These are phyloP conservation scores for Serripes groenlandicus DNA, from an alignment of 2,888 invertebrate species.

Conservation along the genomic window DNA sequence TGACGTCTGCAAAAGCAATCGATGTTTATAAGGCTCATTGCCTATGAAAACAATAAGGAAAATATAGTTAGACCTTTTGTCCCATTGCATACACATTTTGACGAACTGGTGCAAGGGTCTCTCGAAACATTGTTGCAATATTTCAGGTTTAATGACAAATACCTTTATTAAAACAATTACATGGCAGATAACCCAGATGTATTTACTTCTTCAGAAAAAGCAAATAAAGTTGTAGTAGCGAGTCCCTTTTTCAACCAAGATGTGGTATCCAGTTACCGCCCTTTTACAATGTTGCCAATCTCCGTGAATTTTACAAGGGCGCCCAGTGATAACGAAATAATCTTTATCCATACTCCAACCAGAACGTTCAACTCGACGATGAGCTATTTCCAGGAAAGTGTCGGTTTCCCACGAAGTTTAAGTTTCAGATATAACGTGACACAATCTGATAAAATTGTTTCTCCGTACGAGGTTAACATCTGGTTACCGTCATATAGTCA, in stretches of 20 bases:
- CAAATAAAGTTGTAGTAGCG: not conserved
- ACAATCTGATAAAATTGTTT: not conserved
- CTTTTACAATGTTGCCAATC: slow-evolving; percentile 33
- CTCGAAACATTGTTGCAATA: too few species aligned
- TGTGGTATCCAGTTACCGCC: not conserved
- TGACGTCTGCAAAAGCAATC: too few species aligned
- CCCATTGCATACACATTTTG: too few species aligned
- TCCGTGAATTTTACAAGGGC: slow-evolving; percentile 16
- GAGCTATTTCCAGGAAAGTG: not conserved
- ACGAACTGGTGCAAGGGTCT: too few species aligned
- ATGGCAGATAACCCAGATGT: too few species aligned
- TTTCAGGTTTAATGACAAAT: too few species aligned
- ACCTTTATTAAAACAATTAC: too few species aligned
- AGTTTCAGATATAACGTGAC: slow-evolving; percentile 1
- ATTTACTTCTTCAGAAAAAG: not conserved
- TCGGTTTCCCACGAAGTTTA: not conserved
- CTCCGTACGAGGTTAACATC: slow-evolving; percentile 2
- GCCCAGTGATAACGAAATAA: slow-evolving; percentile 27
- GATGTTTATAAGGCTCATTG: too few species aligned
- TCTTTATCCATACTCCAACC: slow-evolving; percentile 39
- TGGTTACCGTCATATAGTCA: slow-evolving; percentile 1
- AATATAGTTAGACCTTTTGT: too few species aligned
- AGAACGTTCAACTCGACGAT: slow-evolving; percentile 38
- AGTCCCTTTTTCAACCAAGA: slow-evolving; percentile 29
- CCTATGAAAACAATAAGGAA: too few species aligned